A percentile compares a stretch with the other conserved stretches of the same genome.
Evolutionary conservation across 2,797 vertebrate genomes (phyloP).

Genomic region (Apogon hyalosoma): DNA sequence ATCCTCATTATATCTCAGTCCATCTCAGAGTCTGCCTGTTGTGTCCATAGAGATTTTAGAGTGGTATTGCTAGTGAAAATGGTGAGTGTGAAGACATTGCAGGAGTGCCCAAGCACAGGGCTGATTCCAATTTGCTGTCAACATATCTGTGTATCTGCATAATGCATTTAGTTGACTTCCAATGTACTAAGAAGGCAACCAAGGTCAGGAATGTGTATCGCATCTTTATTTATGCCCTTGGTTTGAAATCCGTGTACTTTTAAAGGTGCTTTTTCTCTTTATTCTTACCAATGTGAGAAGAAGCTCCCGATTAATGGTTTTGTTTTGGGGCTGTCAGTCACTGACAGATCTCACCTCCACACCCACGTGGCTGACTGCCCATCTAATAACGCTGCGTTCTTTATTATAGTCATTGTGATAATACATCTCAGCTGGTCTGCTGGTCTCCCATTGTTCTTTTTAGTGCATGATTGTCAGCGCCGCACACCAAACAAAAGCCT

Average conservation of each 20-base stretch:
- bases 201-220: conserved; percentile 34
- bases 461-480: conserved; percentile 21
- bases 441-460: conserved; percentile 38
- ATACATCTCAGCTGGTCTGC: conserved; percentile 21
- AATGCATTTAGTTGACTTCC: conserved; percentile 37
- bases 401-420: conserved; percentile 43
- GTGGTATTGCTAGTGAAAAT: neutral
- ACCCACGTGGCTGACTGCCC: conserved; percentile 14
- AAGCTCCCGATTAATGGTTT: conserved; percentile 20
- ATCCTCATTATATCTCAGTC: conserved; percentile 56
- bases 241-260: conserved; percentile 29
- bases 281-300: conserved; percentile 13
- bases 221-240: conserved; percentile 54
- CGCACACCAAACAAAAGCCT: conserved; percentile 25
- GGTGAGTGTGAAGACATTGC: conserved; percentile 7
- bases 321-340: conserved; percentile 30
- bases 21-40: conserved; percentile 36
- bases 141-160: conserved; percentile 43
- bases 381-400: conserved; percentile 10
- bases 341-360: conserved; percentile 20
- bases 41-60: conserved; percentile 36
- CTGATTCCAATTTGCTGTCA: conserved; percentile 27
- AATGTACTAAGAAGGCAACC: conserved; percentile 14
- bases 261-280: conserved; percentile 29
- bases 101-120: neutral